Percentiles rank a stretch among this genome's conserved stretches.
Conservation (phyloP, 1,140 invertebrate genomes). For the Apis cerana region DNA sequence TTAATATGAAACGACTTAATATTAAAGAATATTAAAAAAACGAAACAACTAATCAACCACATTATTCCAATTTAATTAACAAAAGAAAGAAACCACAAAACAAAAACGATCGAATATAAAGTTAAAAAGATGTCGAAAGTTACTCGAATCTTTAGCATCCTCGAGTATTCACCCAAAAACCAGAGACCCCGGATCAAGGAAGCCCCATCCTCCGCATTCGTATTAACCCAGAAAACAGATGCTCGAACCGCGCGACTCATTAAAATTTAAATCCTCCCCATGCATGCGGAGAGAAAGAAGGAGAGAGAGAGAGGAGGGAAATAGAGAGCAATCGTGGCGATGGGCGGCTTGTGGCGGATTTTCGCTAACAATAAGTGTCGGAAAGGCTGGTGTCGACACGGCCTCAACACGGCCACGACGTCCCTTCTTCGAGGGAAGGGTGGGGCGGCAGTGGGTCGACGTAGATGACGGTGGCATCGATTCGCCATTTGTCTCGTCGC, state of each 20-base stretch:
- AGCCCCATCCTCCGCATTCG: background rate
- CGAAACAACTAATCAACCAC: too few relatives aligned
- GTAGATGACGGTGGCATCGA: constrained; percentile 71
- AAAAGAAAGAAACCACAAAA: too few relatives aligned
- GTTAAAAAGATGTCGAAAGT: too few relatives aligned
- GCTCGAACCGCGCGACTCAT: constrained; percentile 16
- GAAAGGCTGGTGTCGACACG: constrained; percentile 51
- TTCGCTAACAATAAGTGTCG: constrained; percentile 63
- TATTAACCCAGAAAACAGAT: constrained; percentile 22
- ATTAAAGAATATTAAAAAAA: too few relatives aligned
- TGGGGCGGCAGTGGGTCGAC: constrained; percentile 25
- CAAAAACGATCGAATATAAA: too few relatives aligned
- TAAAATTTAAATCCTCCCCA: constrained; percentile 11
- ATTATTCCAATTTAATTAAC: too few relatives aligned
- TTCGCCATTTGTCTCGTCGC: constrained; percentile 76
- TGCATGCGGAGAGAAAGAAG: background rate
- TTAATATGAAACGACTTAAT: too few relatives aligned
- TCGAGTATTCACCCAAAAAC: too few relatives aligned
- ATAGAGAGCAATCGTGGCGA: constrained; percentile 21
- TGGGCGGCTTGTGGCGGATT: constrained; percentile 44
- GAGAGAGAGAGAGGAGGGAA: background rate
- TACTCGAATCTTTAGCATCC: too few relatives aligned
- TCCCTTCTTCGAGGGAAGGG: background rate
- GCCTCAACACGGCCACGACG: background rate
- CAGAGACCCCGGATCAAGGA: too few relatives aligned